phyloP scores from a whole-genome alignment of 2,888 invertebrate genomes.

The Meganola albula region DNA sequence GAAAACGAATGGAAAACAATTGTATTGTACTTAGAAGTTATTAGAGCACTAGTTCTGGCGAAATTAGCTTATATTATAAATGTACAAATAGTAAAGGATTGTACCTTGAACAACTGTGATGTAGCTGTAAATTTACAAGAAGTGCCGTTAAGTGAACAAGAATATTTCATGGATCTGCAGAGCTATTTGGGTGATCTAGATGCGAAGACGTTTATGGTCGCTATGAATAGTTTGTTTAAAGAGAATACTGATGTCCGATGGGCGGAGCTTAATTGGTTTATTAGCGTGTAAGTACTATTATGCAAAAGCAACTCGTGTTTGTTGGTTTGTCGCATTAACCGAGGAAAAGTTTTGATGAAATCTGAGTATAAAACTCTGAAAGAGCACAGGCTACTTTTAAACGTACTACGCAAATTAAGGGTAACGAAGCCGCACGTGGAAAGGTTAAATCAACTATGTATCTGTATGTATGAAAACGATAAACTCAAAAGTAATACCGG shows the following conservation, averaged over 20 bases:
- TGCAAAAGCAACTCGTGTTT: no score
- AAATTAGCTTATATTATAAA: conserved; percentile 62
- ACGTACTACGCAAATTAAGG: no score
- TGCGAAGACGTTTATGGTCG: conserved; percentile 76
- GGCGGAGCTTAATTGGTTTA: conserved; percentile 84
- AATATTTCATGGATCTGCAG: conserved; percentile 71
- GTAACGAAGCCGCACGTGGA: no score
- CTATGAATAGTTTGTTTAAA: conserved; percentile 79
- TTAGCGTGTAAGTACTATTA: conserved; percentile 79
- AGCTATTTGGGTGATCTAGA: conserved; percentile 77
- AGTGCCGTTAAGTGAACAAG: conserved; percentile 49
- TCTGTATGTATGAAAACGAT: no score
- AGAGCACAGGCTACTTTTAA: no score
- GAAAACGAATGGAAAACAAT: conserved; percentile 61
- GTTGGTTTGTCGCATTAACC: no score
- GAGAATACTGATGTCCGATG: conserved; percentile 81
- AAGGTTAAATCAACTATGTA: no score
- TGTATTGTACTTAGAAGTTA: conserved; percentile 56
- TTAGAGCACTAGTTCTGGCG: conserved; percentile 55
- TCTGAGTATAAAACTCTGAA: no score
- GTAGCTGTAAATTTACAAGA: conserved; percentile 57
- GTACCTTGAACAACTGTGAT: conserved; percentile 57
- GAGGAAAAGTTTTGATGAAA: no score
- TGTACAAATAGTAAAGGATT: conserved; percentile 68
- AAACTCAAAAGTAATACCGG: no score